Base-by-base conservation (phyloP, 1,140 invertebrate genomes). In the Holcopasites calliopsidis region DNA sequence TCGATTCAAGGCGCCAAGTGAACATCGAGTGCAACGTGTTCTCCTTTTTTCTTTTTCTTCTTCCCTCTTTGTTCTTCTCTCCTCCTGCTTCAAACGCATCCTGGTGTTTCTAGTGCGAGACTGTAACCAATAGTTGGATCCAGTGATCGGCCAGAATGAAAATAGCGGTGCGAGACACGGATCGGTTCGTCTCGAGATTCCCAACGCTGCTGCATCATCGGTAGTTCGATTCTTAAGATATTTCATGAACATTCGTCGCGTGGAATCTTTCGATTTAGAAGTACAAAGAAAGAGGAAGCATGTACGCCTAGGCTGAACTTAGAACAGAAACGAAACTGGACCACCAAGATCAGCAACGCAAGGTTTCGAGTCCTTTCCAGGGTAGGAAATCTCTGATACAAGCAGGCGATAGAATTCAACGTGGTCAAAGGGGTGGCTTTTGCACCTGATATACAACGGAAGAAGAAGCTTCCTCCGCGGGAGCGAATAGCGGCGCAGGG, bases 51-150 rank as follows among this genome's bases (percentile, higher is more conserved):
- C n/a, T n/a, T n/a, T n/a, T n/a, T n/a, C n/a, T n/a, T n/a, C n/a
- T n/a, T n/a, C n/a, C n/a, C n/a, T n/a, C n/a, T n/a, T n/a, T n/a
- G n/a, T n/a, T n/a, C n/a, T n/a, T n/a, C n/a, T n/a, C n/a, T n/a
- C n/a, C n/a, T n/a, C n/a, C n/a, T n/a, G n/a, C n/a, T 26, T 80
- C 35, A 7, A 38, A 35, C 18, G 40, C 31, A 47, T 50, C 47
- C 8, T 35, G 35, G 79, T 81, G 79, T 50, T 76, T 64, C 64
- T 40, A 80, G 79, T 76, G 79, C 42, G 35, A 76, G 64, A 80
- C 58, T 57, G 70, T 60, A 40, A 40, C 60, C 50, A 72, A 64
- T 31, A 23, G 21, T 64, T 52, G 38, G 6, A 40, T 71, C 64
- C 44, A 52, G 72, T 80, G 78, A 76, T 64, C 62, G 31, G 28